Evolutionary conservation across 2,113 vertebrate species (phyloP).

Genomic region (Plecturocebus donacophilus): DNA sequence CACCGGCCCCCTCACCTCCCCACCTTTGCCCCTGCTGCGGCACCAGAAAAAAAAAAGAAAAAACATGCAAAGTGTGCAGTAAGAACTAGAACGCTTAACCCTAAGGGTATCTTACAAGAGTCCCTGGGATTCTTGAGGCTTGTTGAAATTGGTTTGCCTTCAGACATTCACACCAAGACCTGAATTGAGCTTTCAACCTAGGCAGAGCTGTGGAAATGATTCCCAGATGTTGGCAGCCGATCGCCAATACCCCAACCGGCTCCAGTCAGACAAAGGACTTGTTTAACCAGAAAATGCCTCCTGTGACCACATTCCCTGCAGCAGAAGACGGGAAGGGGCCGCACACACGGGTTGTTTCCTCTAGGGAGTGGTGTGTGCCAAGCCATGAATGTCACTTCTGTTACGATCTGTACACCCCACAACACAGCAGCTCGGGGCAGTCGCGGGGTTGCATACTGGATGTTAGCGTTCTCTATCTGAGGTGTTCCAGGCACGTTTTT

Average conservation of each 20-base stretch:
- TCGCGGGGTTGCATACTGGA: rapidly evolving
- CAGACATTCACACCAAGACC: not conserved
- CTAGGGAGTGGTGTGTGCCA: not conserved
- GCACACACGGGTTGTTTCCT: not conserved
- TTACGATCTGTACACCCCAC: not conserved
- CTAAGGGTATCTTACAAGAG: not conserved
- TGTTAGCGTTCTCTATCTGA: not conserved
- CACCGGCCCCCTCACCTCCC: too few relatives aligned
- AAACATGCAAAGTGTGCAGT: not conserved
- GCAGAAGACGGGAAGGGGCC: not conserved
- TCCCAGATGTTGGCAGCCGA: conserved; percentile 74
- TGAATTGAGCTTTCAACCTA: conserved; percentile 64
- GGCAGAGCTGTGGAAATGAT: conserved; percentile 70
- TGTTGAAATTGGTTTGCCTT: conserved; percentile 50
- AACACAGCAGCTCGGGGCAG: not conserved
- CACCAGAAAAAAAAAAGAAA: not conserved
- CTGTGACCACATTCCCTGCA: not conserved
- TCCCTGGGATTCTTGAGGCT: conserved; percentile 25
- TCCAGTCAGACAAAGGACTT: conserved; percentile 1
- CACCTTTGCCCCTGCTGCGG: too few relatives aligned
- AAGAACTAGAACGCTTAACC: not conserved
- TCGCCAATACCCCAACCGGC: conserved; percentile 56
- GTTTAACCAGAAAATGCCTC: conserved; percentile 17
- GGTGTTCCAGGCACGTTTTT: not conserved
- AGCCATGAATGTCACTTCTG: conserved; percentile 30